Percentiles rank a stretch among this genome's conserved stretches.
phyloP scores from a whole-genome alignment of 2,113 vertebrate species.

The Echinops telfairi region DNA sequence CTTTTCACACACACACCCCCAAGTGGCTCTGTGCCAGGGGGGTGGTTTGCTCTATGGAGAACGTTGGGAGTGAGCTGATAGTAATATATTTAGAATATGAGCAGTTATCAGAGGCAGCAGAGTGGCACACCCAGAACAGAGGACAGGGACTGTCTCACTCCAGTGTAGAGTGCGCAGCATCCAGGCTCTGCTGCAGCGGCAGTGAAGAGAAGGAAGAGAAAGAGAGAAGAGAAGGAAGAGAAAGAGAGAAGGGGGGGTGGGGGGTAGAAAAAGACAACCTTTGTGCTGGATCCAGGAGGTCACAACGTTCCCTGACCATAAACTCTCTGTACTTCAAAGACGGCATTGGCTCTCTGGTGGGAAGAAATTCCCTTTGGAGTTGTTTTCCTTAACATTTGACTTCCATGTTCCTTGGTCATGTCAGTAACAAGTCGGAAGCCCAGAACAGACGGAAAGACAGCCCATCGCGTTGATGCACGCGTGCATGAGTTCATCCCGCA shows the following conservation, averaged over 20 bases:
- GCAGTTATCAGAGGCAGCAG: constrained; percentile 79
- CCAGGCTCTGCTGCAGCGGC: constrained; percentile 73
- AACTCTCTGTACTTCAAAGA: constrained; percentile 24
- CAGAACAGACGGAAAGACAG: constrained; percentile 44
- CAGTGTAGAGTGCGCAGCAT: constrained; percentile 63
- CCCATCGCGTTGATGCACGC: not conserved
- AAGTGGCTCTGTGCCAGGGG: constrained; percentile 60
- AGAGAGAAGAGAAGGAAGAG: not conserved
- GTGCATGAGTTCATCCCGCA: not conserved
- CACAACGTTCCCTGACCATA: constrained; percentile 56
- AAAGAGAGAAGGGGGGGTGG: not conserved
- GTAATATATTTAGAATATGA: constrained; percentile 80
- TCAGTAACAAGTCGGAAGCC: constrained; percentile 52
- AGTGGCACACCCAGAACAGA: constrained; percentile 76
- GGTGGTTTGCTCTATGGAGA: constrained; percentile 65
- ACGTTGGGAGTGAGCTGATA: constrained; percentile 71
- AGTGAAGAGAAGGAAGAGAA: not conserved
- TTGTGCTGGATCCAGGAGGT: constrained; percentile 68
- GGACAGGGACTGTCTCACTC: constrained; percentile 76
- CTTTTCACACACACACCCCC: constrained; percentile 55
- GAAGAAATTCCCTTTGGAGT: not conserved
- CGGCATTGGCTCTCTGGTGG: constrained; percentile 41
- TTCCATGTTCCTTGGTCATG: constrained; percentile 30
- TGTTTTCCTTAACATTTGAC: not conserved
- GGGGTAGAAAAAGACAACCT: constrained; percentile 62